Evolutionary conservation across 2,113 vertebrate species (phyloP).

Genomic region (Charadrius vociferus): DNA sequence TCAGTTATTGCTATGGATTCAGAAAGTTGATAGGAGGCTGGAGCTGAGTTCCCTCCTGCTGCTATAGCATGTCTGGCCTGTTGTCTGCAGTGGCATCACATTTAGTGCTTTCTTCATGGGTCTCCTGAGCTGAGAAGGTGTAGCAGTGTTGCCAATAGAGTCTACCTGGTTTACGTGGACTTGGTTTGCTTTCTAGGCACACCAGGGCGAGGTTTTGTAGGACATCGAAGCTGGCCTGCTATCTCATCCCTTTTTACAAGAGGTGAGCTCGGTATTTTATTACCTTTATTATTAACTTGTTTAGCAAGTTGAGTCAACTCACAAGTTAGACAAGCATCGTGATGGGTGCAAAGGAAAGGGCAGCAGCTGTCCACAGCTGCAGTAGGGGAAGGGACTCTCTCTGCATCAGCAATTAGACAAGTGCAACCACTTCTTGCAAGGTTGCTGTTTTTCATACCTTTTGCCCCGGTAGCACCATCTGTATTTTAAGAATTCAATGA

Average conservation of each 20-base stretch:
- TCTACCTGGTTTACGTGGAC: not conserved
- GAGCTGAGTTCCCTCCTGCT: not conserved
- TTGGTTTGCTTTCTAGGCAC: not conserved
- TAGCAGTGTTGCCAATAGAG: not conserved
- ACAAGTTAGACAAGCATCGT: not conserved
- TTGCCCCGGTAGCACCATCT: not conserved
- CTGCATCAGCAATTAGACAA: not conserved
- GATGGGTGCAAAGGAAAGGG: not conserved
- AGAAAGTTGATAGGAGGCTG: not conserved
- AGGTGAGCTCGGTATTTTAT: not conserved
- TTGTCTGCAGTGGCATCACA: not conserved
- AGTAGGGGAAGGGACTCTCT: not conserved
- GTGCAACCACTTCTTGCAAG: not conserved
- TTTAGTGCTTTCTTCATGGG: not conserved
- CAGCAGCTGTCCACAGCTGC: not conserved
- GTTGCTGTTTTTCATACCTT: not conserved
- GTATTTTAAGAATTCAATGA: not conserved
- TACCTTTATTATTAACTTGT: not conserved
- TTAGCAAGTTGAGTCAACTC: not conserved
- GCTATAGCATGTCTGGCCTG: not conserved
- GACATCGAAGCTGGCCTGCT: not conserved
- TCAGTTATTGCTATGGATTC: not conserved
- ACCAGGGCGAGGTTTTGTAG: not conserved
- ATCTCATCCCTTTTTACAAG: not conserved
- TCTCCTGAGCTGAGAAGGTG: not conserved